These are phyloP conservation scores for Gobio occitaniae DNA, from an alignment of 2,797 vertebrate species.

Conservation along the genomic window DNA sequence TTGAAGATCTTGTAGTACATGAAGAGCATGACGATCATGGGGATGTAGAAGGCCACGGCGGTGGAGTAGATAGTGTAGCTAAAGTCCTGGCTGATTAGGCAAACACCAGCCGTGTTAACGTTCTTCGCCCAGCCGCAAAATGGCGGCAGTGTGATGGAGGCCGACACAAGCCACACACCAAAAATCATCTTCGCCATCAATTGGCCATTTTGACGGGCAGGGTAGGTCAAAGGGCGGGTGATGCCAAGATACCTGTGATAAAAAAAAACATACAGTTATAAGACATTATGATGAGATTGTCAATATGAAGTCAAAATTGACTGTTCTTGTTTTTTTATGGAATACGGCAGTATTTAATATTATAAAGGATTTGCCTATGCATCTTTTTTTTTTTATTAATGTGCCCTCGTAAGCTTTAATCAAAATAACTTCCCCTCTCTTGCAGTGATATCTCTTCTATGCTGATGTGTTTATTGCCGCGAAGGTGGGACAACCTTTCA, in stretches of 20 bases:
- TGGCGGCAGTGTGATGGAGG: constrained; percentile 84
- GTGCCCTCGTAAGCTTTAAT: neutral
- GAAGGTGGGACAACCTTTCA: neutral
- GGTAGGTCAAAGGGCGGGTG: constrained; percentile 83
- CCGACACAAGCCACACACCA: constrained; percentile 83
- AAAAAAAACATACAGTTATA: neutral
- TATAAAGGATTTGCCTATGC: neutral
- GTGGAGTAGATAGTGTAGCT: constrained; percentile 86
- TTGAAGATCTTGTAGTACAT: constrained; percentile 88
- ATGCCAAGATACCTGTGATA: constrained; percentile 81
- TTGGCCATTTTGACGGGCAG: constrained; percentile 82
- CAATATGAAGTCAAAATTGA: neutral
- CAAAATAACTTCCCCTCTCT: neutral
- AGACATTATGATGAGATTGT: neutral
- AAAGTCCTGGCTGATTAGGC: constrained; percentile 86
- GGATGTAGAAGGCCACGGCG: constrained; percentile 85
- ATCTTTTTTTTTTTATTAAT: neutral
- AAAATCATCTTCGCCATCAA: constrained; percentile 86
- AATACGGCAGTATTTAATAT: neutral
- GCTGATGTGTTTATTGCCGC: neutral
- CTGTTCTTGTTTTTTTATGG: neutral
- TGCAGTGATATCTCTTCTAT: neutral
- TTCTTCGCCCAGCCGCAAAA: constrained; percentile 86
- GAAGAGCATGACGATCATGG: constrained; percentile 85
- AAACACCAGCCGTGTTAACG: constrained; percentile 79